Base-by-base conservation (phyloP, 37 sponge, comb jelly and placozoan species). In the Beroe forskalii region DNA sequence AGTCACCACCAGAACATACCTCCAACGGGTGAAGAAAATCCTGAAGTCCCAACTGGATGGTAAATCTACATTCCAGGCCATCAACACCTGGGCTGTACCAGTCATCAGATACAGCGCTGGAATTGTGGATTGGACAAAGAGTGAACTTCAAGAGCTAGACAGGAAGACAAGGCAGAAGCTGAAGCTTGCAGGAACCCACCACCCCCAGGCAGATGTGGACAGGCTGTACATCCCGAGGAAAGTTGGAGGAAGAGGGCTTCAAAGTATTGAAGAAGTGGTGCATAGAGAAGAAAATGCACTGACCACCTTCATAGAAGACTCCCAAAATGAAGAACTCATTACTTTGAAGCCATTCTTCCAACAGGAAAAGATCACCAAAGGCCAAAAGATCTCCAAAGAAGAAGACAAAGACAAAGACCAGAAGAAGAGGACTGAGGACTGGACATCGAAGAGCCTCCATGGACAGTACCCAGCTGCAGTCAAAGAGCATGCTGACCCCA, bases 21-120 rank as follows among this genome's bases (percentile, higher is more conserved):
- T 66, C 8, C 28, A 24, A 14, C n/a, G 67, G 8, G 28, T 66
- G 23, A 66, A 66, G 28, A 14, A 25, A 24, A 6, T 66, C 67
- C 67, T 66, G 8, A 66, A 66, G 20, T 27, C 67, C 67, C 28
- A 14, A 8, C 67, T 66, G 6, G 6, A 14, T 66, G 28, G 67
- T n/a, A 66, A n/a, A 24, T 8, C 8, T 66, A 8, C 6, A n/a
- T n/a, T 66, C 20, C 23, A 14, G 23, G 67, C 67, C 20, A 66
- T 66, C 23, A 66, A 66, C 28, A 66, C 27, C 28, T 66, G 67
- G 67, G 67, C 67, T 8, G 67, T 66, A 8, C 67, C 67, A 24
- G n/a, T 66, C 6, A 24, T 66, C n/a, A 66, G 67, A n/a, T n/a
- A n/a, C n/a, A n/a, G n/a, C n/a, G n/a, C n/a, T n/a, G n/a, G n/a